Evolutionary conservation across 2,797 vertebrate genomes (phyloP), one percentile per base, ranked within the genome.

Genomic region (Acanthurus lineatus): DNA sequence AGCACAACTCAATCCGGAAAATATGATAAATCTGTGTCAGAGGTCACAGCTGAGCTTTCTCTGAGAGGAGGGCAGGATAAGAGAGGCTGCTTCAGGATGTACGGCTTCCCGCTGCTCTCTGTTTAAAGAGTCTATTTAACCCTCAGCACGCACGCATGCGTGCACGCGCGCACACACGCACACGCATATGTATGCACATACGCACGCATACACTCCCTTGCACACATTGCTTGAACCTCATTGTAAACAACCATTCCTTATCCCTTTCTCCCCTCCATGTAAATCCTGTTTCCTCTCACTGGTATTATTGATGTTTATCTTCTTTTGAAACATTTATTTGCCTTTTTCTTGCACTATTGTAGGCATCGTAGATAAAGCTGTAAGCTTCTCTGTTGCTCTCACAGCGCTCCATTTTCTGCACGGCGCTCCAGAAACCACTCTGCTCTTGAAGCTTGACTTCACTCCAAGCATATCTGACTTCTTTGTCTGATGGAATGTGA

Each of bases 401-500:
- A 51, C 25, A 15, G 15, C 10, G 48, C 76, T 79, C 79, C 74
- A 60, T 79, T 86, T 83, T 81, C 75, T 73, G 69, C 51, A 42
- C 58, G 4, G 7, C 42, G 28, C 64, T 81, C 54, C 59, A 67
- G 64, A 81, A 86, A 82, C 54, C 79, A 4, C 76, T 85, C 35
- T 35, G 68, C 59, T 85, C 71, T 75, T 61, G 51, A 73, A 87
- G 85, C 85, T 79, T 61, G 83, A 89, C 83, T 88, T 88, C 78
- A 65, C 85, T 81, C 76, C 66, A 35, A 76, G 66, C 79, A 45
- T 32, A 61, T 89, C 82, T 47, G 70, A 80, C 77, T 49, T 69
- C 76, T 86, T 85, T 85, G 86, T 84, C 71, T 89, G 87, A 92
- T 89, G 88, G 85, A 91, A 90, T 89, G 84, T 85, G 90, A 88